Conservation (phyloP, 2,888 invertebrate genomes). For the Temnothorax rugatulus region DNA sequence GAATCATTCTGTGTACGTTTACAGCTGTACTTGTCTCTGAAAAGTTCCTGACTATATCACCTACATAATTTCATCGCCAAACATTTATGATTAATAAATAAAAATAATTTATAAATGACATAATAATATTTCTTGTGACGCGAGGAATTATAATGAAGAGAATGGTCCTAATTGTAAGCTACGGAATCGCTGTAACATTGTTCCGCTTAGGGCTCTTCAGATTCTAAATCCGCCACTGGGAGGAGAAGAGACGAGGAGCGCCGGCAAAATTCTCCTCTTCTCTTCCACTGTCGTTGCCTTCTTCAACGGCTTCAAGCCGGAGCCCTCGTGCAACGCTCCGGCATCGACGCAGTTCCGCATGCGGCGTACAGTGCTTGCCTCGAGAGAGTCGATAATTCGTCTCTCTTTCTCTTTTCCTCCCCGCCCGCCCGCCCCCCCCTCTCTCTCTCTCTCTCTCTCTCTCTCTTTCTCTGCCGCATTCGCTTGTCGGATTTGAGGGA, state of each 20-base stretch:
- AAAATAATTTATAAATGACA: neutral
- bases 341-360: constrained; percentile 50
- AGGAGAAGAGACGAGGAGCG: constrained; percentile 60
- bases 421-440: too few relatives aligned
- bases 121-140: neutral
- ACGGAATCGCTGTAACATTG: neutral
- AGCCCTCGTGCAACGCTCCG: constrained; percentile 37
- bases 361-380: constrained; percentile 33
- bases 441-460: neutral
- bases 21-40: neutral
- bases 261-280: constrained; percentile 61
- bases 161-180: neutral
- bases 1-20: neutral
- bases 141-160: too few relatives aligned
- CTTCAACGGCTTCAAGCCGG: constrained; percentile 50
- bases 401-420: constrained; percentile 3
- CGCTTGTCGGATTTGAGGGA: constrained; percentile 25
- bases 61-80: neutral
- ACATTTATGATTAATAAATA: neutral
- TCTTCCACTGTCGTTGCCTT: constrained; percentile 60
- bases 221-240: constrained; percentile 45
- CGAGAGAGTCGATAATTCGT: constrained; percentile 51
- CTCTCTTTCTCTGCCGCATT: neutral
- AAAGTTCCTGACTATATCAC: neutral
- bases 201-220: constrained; percentile 10